Conservation (phyloP, 2,797 vertebrate genomes). For the Sebastes cheni region DNA sequence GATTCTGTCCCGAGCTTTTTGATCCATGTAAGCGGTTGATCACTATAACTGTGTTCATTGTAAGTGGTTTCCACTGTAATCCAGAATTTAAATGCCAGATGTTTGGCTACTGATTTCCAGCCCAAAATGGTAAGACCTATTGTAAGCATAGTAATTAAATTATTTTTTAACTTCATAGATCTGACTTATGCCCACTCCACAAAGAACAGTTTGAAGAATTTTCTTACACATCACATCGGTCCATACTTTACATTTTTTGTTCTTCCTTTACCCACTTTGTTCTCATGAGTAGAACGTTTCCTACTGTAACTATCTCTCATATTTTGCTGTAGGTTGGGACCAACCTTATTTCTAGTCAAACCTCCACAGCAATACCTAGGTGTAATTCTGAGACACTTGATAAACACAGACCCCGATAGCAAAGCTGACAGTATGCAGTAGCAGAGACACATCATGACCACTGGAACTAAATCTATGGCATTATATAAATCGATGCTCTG, state of each 20-base stretch:
- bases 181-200: neutral
- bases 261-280: neutral
- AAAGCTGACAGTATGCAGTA: neutral
- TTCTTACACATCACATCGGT: neutral
- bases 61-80: neutral
- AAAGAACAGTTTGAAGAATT: neutral
- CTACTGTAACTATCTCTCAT: neutral
- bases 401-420: neutral
- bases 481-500: neutral
- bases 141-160: neutral
- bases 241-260: neutral
- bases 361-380: neutral
- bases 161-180: neutral
- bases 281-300: neutral
- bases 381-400: neutral
- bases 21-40: too few species aligned
- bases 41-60: rapidly evolving
- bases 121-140: neutral
- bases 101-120: neutral
- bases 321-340: neutral
- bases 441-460: neutral
- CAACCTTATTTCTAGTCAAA: neutral
- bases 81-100: neutral
- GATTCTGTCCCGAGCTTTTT: too few species aligned
- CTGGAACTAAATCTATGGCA: neutral